Base-by-base conservation (phyloP, 2,888 invertebrate species). In the Ennomos erosarius region DNA sequence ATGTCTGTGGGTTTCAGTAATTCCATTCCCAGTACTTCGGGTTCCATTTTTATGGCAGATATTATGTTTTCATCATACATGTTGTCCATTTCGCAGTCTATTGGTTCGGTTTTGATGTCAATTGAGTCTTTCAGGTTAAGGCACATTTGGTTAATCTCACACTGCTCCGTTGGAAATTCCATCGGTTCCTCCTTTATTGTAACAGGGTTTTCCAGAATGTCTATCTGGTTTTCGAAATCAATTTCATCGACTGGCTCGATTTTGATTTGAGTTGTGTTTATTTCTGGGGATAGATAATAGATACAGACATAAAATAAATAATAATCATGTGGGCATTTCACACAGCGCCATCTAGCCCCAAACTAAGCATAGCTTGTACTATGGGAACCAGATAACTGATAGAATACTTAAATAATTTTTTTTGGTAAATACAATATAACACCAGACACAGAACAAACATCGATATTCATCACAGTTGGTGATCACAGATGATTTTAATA, bases 191-290 rank as follows among this genome's bases (percentile, higher is more conserved):
- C 12, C 38, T 66, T 64, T 0, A 62, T 48, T 10, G 26, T 48
- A 0, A 53, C 40, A 4, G 9, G 37, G 0, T 61, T 52, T 2
- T 49, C 34, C 1, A 50, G 10, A 8, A 43, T 35, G 8, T 65
- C 59, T 0, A 11, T 47, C 0, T 71, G 12, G 49, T 59, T 68
- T 10, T 47, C 46, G 10, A 37, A 0, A 66, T 70, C 33, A 26
- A 26, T 26, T 62, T n/a, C 65, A 0, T 71, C 64, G 1, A 45
- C 10, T 0, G 60, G 58, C 34, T 69, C 69, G 0, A 38, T 16
- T 55, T 69, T 68, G 1, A 68, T 51, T 39, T 64, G 47, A 0
- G 47, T 13, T 4, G 9, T 5, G 26, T 26, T 26, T 3, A 6
- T 26, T 26, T 26, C 26, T 26, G 26, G 26, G 26, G 26, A 26